A percentile compares a stretch with the other conserved stretches of the same genome.
Conservation (phyloP, 2,113 vertebrate genomes). For the Crotalus viridis region DNA sequence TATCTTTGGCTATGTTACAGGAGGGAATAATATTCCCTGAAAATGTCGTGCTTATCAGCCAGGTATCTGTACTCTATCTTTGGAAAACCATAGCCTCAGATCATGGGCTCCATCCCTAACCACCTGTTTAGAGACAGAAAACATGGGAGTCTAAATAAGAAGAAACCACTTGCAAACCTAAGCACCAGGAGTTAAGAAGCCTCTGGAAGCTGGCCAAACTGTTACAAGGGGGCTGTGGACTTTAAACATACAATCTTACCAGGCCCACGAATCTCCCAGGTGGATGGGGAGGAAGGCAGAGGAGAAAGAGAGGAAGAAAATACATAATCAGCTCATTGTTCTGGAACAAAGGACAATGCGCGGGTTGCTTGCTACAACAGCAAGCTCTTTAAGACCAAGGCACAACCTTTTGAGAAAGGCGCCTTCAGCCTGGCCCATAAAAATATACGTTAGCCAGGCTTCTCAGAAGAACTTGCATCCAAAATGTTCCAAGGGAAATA, state of each 20-base stretch:
- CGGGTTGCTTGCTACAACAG: not conserved
- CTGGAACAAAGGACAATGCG: not conserved
- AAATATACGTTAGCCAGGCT: not conserved
- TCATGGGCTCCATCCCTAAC: not conserved
- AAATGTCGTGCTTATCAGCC: not conserved
- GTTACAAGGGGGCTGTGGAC: not conserved
- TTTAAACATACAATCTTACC: not conserved
- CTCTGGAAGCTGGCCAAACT: not conserved
- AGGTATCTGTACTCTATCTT: not conserved
- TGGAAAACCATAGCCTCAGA: not conserved
- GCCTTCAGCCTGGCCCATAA: not conserved
- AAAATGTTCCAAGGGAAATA: not conserved
- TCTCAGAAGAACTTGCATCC: not conserved
- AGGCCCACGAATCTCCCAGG: not conserved
- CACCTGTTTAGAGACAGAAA: not conserved
- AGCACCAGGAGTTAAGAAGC: not conserved
- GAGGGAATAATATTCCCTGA: not conserved
- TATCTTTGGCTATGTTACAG: not conserved
- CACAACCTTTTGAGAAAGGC: not conserved
- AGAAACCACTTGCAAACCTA: not conserved
- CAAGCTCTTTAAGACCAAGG: not conserved
- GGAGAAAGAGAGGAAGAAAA: not conserved
- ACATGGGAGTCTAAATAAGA: not conserved
- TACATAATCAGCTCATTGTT: slow-evolving; percentile 2
- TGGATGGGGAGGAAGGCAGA: not conserved